These are phyloP conservation scores for Tillus elongatus DNA, from an alignment of 2,888 invertebrate genomes.

Conservation along the genomic window DNA sequence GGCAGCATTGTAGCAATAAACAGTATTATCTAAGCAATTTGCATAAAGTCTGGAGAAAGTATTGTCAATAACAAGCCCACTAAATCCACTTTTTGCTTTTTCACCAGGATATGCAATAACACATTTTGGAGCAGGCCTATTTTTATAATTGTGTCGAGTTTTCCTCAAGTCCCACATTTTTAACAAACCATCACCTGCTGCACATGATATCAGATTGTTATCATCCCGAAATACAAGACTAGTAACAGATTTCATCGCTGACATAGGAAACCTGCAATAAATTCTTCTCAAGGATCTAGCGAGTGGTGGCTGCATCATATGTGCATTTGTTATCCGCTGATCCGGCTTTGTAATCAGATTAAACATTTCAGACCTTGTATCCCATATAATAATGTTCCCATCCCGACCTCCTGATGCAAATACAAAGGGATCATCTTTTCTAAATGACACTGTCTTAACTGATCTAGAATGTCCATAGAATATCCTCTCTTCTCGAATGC, in stretches of 20 bases:
- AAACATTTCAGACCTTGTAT: conserved; percentile 50
- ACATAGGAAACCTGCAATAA: conserved; percentile 16
- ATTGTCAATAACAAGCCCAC: conserved; percentile 67
- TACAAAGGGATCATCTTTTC: conserved; percentile 58
- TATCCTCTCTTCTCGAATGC: conserved; percentile 43
- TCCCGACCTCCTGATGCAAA: conserved; percentile 66
- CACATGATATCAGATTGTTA: conserved; percentile 69
- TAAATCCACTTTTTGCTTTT: conserved; percentile 63
- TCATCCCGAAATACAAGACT: conserved; percentile 77
- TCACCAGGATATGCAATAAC: conserved; percentile 65
- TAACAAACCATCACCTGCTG: conserved; percentile 77
- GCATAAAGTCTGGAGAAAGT: conserved; percentile 64
- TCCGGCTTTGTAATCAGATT: conserved; percentile 51
- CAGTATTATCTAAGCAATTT: conserved; percentile 77
- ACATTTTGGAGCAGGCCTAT: conserved; percentile 62
- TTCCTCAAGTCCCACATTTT: conserved; percentile 74
- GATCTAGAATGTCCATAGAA: conserved; percentile 73
- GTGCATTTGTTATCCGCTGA: conserved; percentile 61
- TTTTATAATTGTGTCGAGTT: conserved; percentile 60
- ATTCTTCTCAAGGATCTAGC: conserved; percentile 36
- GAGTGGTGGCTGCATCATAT: conserved; percentile 50
- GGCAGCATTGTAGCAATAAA: conserved; percentile 75
- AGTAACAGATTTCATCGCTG: conserved; percentile 64
- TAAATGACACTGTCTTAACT: conserved; percentile 72
- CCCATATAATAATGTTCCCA: conserved; percentile 82